phyloP scores from a whole-genome alignment of 2,113 vertebrate species.

The Dascyllus trimaculatus region DNA sequence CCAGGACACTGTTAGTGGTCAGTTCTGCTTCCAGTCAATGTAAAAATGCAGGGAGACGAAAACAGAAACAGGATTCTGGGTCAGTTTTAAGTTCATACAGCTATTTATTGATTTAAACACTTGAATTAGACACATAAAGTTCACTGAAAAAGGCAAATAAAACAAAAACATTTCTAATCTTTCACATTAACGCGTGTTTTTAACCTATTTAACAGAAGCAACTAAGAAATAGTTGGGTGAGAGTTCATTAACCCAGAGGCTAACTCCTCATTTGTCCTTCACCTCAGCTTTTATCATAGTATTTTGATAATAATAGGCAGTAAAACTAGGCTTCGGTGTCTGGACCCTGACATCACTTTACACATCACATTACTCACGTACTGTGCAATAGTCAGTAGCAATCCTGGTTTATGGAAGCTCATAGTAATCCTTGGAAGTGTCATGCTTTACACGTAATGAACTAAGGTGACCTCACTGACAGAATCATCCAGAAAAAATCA shows the following conservation, averaged over 20 bases:
- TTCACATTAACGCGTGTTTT: not conserved
- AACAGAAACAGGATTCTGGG: too few relatives aligned
- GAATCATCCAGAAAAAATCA: not conserved
- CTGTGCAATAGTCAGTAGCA: conserved; percentile 39
- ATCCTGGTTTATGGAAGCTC: not conserved
- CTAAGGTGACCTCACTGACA: not conserved
- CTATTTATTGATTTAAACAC: too few relatives aligned
- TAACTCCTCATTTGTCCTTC: conserved; percentile 72
- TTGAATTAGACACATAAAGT: too few relatives aligned
- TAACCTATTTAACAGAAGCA: not conserved
- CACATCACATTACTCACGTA: conserved; percentile 23
- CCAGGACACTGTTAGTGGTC: too few relatives aligned
- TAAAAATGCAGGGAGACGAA: too few relatives aligned
- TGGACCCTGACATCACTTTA: conserved; percentile 71
- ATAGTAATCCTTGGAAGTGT: not conserved
- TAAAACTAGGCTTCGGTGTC: conserved; percentile 66
- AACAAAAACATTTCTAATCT: not conserved
- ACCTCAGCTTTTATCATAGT: conserved; percentile 75
- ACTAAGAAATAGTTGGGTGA: conserved; percentile 28
- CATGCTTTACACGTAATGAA: not conserved
- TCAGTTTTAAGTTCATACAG: too few relatives aligned
- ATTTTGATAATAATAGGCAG: conserved; percentile 74
- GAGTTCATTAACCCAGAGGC: conserved; percentile 71
- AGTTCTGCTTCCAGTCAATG: too few relatives aligned
- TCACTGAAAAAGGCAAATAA: too few relatives aligned